Percentiles rank a stretch among this genome's conserved stretches.
Evolutionary conservation across 1,140 invertebrate genomes (phyloP).

Genomic region (Zaprionus capensis): DNA sequence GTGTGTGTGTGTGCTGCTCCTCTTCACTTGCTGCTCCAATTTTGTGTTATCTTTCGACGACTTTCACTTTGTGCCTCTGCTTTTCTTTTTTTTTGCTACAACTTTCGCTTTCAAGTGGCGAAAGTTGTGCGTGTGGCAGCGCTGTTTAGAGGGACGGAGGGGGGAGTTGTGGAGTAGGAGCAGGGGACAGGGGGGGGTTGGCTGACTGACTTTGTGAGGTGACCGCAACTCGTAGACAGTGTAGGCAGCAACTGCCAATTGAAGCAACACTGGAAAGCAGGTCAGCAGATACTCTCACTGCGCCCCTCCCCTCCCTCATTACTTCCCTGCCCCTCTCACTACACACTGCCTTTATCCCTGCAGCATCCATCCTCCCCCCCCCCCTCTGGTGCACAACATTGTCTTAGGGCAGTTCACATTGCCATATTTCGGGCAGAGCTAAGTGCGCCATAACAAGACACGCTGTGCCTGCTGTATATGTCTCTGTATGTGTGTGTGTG

Average conservation of each 20-base stretch:
- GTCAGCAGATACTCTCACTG: conserved; percentile 52
- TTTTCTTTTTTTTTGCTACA: conserved; percentile 47
- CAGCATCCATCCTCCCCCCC: too few species aligned
- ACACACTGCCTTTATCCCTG: too few species aligned
- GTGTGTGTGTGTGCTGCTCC: conserved; percentile 10
- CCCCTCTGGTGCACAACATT: neutral
- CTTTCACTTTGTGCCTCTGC: conserved; percentile 52
- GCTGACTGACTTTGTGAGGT: conserved; percentile 45
- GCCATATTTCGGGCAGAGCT: neutral
- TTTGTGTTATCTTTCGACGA: conserved; percentile 31
- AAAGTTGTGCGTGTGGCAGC: neutral
- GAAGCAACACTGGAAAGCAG: conserved; percentile 53
- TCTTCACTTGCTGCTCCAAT: conserved; percentile 57
- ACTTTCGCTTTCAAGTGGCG: conserved; percentile 32
- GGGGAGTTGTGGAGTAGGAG: neutral
- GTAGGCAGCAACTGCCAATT: conserved; percentile 33
- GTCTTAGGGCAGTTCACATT: neutral
- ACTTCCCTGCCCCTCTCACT: too few species aligned
- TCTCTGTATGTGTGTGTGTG: neutral
- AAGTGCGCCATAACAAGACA: conserved; percentile 2
- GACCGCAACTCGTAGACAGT: conserved; percentile 32
- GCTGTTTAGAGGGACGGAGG: neutral
- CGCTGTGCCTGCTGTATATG: neutral
- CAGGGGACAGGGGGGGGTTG: neutral
- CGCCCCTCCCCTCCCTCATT: neutral